Percentiles rank a stretch among this genome's conserved stretches.
phyloP scores from a whole-genome alignment of 2,113 vertebrate species.

The Tragelaphus scriptus region DNA sequence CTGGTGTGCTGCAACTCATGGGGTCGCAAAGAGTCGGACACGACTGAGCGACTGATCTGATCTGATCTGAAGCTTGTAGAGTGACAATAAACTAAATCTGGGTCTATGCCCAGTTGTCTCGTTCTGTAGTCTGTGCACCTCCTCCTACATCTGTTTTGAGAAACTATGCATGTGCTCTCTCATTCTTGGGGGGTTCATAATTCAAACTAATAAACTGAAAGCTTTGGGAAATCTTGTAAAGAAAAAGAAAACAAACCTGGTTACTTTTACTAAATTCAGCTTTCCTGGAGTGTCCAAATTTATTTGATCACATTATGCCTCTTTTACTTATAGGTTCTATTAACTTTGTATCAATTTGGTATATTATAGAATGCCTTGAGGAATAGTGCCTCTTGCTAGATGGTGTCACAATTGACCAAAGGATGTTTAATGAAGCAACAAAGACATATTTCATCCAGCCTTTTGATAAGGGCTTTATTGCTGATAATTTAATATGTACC shows the following conservation, averaged over 20 bases:
- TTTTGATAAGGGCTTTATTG: neutral
- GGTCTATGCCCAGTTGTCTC: neutral
- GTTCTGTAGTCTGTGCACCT: neutral
- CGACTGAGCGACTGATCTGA: too few species aligned
- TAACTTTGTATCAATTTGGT: neutral
- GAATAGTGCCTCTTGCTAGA: neutral
- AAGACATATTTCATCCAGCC: neutral
- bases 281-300: neutral
- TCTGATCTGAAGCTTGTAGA: too few species aligned
- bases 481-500: neutral
- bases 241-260: neutral
- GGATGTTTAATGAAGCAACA: neutral
- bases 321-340: neutral
- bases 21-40: too few species aligned
- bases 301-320: neutral
- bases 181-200: neutral
- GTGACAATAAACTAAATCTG: neutral
- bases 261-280: neutral
- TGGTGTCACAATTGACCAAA: neutral
- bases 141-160: neutral
- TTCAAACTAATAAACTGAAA: neutral
- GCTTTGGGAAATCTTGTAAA: neutral
- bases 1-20: too few species aligned
- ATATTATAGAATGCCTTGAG: neutral
- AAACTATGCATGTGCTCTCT: neutral